phyloP scores from a whole-genome alignment of 2,797 vertebrate genomes.

The Neopelma chrysocephalum region DNA sequence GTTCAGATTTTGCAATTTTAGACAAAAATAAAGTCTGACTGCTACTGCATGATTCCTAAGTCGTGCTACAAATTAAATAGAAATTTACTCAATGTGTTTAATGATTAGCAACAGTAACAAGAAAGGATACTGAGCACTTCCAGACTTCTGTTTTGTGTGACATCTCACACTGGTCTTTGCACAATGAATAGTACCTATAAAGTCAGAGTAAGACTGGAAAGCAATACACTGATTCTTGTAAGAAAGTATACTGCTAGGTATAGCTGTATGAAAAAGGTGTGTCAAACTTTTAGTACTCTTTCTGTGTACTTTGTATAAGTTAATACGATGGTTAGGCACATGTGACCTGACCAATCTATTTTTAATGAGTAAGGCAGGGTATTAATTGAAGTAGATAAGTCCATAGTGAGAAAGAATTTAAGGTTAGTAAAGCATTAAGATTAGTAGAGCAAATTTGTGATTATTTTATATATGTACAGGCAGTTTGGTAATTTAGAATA shows the following conservation, averaged over 20 bases:
- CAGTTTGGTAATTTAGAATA: not conserved
- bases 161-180: not conserved
- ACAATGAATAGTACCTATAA: not conserved
- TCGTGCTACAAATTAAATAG: not conserved
- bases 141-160: not conserved
- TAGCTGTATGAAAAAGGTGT: not conserved
- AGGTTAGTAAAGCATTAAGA: not conserved
- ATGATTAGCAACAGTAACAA: not conserved
- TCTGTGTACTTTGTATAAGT: not conserved
- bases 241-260: not conserved
- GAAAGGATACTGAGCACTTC: not conserved
- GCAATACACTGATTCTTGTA: not conserved
- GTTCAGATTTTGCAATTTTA: not conserved
- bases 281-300: not conserved
- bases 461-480: not conserved
- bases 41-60: not conserved
- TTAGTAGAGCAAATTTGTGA: not conserved
- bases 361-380: not conserved
- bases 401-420: not conserved
- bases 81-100: not conserved
- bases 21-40: not conserved
- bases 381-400: not conserved
- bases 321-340: not conserved
- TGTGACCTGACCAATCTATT: not conserved
- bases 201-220: constrained; percentile 7